Base-by-base conservation (phyloP, 2,113 vertebrate genomes). In the Myxocyprinus asiaticus region DNA sequence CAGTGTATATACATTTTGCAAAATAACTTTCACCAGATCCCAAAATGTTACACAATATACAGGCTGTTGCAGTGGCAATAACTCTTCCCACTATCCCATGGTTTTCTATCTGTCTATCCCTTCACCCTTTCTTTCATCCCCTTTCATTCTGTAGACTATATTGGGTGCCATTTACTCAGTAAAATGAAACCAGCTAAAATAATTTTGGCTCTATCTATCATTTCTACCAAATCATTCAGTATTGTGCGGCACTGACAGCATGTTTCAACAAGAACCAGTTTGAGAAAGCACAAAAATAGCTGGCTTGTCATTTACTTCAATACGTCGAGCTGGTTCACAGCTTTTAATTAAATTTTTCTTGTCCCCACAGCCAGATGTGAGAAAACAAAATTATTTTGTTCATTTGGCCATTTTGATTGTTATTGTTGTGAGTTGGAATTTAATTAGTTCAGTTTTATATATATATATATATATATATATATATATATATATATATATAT, bases 231-330 rank as follows among this genome's bases (percentile, higher is more conserved):
- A 79, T 86, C 75, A 67, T 80, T 71, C 58, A 73, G 72, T 70
- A 81, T 64, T 69, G 81, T 58, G 11, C n/a, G 7, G 44, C 51
- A 43, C 56, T 72, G 68, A 82, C 62, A 65, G 48, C 67, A 47
- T 79, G 75, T 65, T 86, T 86, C 70, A 82, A 80, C 78, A 82
- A 59, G 56, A 68, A 77, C 55, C 55, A 65, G 55, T 80, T 58
- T 64, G 67, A 74, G 65, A 56, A 42, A 15, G 56, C 42, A 61
- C 47, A 33, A 63, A 67, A n/a, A 44, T 62, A 64, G 42, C 56
- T 53, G 61, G 65, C 61, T 65, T 79, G 76, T 79, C 83, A 78
- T 67, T 67, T 71, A 62, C 53, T 78, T 70, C 22, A 33, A 44
- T 70, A 59, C 58, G 44, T 47, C 14, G 14, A 17, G 62, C 64